Evolutionary conservation across 2,113 vertebrate genomes (phyloP).

Genomic region (Salvelinus fontinalis): DNA sequence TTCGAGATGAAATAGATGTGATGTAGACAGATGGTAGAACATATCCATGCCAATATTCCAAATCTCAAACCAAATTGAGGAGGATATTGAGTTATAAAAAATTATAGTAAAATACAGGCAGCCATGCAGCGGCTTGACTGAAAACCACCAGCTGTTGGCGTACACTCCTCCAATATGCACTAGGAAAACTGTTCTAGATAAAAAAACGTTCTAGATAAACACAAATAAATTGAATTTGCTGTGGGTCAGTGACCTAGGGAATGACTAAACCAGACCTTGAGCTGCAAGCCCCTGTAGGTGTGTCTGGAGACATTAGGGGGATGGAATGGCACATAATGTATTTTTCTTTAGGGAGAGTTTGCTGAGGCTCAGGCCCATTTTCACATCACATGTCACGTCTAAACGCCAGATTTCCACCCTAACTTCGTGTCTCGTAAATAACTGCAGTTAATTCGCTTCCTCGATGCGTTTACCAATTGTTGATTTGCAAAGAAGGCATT

Average conservation of each 20-base stretch:
- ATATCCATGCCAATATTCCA: background rate
- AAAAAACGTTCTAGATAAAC: slow-evolving; percentile 23
- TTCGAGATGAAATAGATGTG: too few species aligned
- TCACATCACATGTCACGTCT: too few species aligned
- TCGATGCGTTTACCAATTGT: slow-evolving; percentile 7
- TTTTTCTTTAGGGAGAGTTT: slow-evolving; percentile 43
- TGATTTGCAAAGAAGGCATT: slow-evolving; percentile 3
- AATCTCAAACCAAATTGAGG: background rate
- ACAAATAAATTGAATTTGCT: slow-evolving; percentile 34
- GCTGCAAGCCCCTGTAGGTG: slow-evolving; percentile 6
- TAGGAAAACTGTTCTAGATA: slow-evolving; percentile 12
- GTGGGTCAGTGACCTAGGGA: slow-evolving; percentile 14
- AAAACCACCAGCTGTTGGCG: background rate
- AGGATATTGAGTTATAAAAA: background rate
- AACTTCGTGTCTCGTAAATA: slow-evolving; percentile 35
- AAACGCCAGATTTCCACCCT: background rate
- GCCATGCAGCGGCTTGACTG: background rate
- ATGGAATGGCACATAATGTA: slow-evolving; percentile 34
- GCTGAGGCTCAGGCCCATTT: too few species aligned
- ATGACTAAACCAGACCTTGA: slow-evolving; percentile 31
- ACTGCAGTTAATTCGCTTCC: slow-evolving; percentile 19
- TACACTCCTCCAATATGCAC: background rate
- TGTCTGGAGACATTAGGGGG: slow-evolving; percentile 18
- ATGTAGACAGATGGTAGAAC: too few species aligned
- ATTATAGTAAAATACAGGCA: background rate